A percentile compares a stretch with the other conserved stretches of the same genome.
Conservation (phyloP, 2,113 vertebrate genomes). For the Panthera leo region DNA sequence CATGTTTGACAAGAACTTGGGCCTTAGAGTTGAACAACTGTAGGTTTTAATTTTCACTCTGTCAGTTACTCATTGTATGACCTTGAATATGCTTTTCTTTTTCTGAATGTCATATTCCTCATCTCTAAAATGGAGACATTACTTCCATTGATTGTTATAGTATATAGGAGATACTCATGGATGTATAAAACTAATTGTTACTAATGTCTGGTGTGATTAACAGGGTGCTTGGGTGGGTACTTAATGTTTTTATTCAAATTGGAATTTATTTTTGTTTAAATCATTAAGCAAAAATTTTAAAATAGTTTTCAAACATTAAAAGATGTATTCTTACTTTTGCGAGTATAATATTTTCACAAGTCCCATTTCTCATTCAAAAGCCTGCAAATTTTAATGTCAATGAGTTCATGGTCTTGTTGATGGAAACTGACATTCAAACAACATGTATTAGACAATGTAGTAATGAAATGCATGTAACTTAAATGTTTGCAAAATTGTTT, state of each 20-base stretch:
- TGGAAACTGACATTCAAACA: neutral
- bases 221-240: neutral
- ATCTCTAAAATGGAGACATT: conserved; percentile 20
- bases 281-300: conserved; percentile 6
- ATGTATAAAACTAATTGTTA: conserved; percentile 24
- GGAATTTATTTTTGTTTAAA: neutral
- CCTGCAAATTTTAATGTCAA: neutral
- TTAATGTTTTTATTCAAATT: conserved; percentile 45
- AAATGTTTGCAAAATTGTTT: conserved; percentile 36
- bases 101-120: conserved; percentile 7
- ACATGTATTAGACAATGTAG: neutral
- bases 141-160: neutral
- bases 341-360: neutral
- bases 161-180: neutral
- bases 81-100: conserved; percentile 46
- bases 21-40: neutral
- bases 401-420: conserved; percentile 1
- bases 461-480: conserved; percentile 11
- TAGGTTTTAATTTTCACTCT: conserved; percentile 56
- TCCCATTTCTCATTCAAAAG: conserved; percentile 18
- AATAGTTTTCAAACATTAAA: conserved; percentile 28
- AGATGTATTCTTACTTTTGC: conserved; percentile 14
- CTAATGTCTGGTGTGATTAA: neutral
- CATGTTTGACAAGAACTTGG: neutral
- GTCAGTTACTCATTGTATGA: neutral